Evolutionary conservation across 2,113 vertebrate species (phyloP), one percentile per base, ranked within the genome.

Genomic region (Sceloporus undulatus): DNA sequence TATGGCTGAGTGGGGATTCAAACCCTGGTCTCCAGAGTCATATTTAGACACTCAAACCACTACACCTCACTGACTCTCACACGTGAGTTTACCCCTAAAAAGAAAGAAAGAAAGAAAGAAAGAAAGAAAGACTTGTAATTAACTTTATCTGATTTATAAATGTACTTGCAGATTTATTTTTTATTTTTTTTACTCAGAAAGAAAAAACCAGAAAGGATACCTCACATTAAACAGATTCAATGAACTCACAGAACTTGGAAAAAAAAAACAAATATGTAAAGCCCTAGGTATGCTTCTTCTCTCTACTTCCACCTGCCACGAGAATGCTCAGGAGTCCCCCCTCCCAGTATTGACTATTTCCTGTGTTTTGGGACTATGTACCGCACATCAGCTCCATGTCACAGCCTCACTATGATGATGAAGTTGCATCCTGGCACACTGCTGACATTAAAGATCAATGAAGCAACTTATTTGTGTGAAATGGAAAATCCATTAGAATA

Each of bases 401-500:
- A 88, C 80, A 89, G 89, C 0, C 23, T 93, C 94, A 88, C 25
- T 90, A 27, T 2, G 1, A 29, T 38, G 56, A 85, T 74, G 82
- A 86, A 90, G 13, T 1, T 83, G 88, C 52, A 66, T 38, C 68
- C 29, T 82, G 59, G 74, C 75, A 89, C 92, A 90, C 18, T 84
- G n/a, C 10, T 82, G 82, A 89, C 83, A 3, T 89, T 87, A 78
- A 92, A 91, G 89, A 94, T 93, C 65, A 90, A 91, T 92, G 84
- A 77, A 76, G 80, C 62, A 0, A 1, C 62, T 92, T 91, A 85
- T 87, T 92, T 89, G 52, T 94, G 85, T 75, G 87, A 93, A 95
- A 93, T 91, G 88, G 76, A 94, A 94, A 92, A 92, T 92, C 84
- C 68, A 79, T 68, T 52, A 85, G 54, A 82, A 88, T 79, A 88